phyloP scores from a whole-genome alignment of 2,888 invertebrate genomes.

The Sarcophaga caerulescens region DNA sequence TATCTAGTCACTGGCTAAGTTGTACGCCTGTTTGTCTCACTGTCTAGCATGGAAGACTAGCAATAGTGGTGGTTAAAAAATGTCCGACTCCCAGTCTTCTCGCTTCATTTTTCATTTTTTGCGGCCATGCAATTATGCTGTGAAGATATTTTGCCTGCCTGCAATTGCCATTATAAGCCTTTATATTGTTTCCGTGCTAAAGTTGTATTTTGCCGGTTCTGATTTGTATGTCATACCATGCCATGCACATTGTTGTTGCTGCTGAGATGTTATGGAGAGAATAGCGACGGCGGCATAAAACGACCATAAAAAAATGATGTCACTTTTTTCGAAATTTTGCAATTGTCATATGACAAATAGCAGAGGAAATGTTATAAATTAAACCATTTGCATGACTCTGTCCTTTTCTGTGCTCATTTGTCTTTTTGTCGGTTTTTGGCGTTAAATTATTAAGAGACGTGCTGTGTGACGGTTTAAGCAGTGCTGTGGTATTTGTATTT shows the following conservation, averaged over 20 bases:
- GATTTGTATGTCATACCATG: constrained; percentile 49
- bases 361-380: constrained; percentile 55
- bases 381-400: constrained; percentile 28
- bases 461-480: constrained; percentile 15
- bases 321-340: constrained; percentile 50
- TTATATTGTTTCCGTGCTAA: constrained; percentile 27
- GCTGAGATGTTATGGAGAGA: not conserved
- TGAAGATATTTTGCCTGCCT: constrained; percentile 2
- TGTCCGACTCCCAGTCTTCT: not conserved
- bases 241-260: no score
- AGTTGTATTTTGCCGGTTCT: constrained; percentile 14
- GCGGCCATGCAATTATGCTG: not conserved
- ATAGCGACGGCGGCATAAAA: not conserved
- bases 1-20: constrained; percentile 16
- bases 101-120: not conserved
- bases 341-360: constrained; percentile 67
- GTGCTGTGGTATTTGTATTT: no score
- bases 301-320: constrained; percentile 38
- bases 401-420: not conserved
- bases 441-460: constrained; percentile 29
- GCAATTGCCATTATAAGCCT: constrained; percentile 39
- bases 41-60: not conserved
- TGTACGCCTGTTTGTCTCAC: not conserved
- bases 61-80: not conserved
- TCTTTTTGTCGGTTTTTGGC: constrained; percentile 14